Conservation (phyloP, 1,140 invertebrate species). For the Venustaconcha ellipsiformis region DNA sequence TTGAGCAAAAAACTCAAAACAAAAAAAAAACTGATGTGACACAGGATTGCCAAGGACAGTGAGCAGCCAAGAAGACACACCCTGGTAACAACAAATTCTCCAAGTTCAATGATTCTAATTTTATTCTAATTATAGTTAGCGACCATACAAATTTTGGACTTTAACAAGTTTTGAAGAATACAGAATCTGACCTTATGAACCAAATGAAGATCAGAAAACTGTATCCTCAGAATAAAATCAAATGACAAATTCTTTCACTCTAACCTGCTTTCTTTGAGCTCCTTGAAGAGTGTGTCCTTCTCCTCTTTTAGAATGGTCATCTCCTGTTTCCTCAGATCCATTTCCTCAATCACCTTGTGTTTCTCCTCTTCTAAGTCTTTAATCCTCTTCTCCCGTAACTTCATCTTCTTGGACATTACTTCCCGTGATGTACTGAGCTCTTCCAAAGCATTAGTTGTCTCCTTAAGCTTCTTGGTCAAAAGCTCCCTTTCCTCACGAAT, state of each 20-base stretch:
- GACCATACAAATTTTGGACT: no score
- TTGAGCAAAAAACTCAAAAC: no score
- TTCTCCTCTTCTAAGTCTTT: slow-evolving; percentile 57
- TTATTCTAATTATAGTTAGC: no score
- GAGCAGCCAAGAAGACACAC: no score
- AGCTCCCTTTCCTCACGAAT: slow-evolving; percentile 59
- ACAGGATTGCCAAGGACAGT: no score
- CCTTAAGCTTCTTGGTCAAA: slow-evolving; percentile 42
- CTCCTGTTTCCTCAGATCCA: slow-evolving; percentile 44
- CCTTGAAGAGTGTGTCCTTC: slow-evolving; percentile 50
- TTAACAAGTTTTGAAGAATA: no score
- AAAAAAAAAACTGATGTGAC: no score
- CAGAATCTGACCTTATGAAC: not conserved
- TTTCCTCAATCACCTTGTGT: slow-evolving; percentile 43
- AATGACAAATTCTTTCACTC: slow-evolving; percentile 45
- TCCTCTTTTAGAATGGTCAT: slow-evolving; percentile 52
- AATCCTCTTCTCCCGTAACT: slow-evolving; percentile 53
- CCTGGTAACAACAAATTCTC: no score
- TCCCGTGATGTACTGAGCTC: slow-evolving; percentile 52
- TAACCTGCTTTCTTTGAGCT: slow-evolving; percentile 60
- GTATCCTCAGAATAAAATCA: not conserved
- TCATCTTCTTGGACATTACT: slow-evolving; percentile 55
- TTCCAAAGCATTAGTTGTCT: slow-evolving; percentile 51
- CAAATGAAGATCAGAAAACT: not conserved
- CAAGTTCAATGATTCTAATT: no score